Base-by-base conservation (phyloP, 2,888 invertebrate species). In the Ornithoptera priamus region DNA sequence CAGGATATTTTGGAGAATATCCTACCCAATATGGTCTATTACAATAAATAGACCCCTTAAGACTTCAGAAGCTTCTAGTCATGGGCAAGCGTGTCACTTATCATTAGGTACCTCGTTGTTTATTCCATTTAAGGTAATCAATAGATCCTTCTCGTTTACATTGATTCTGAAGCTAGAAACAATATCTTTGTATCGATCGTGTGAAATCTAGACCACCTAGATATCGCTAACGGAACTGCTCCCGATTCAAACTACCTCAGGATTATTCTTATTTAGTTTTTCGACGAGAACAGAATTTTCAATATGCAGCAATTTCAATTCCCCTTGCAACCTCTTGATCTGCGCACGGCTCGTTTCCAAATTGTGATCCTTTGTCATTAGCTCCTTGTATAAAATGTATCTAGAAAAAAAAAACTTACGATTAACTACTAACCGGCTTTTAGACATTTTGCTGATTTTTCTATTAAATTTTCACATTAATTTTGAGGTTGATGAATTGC, bases 301-400 rank as follows among this genome's bases (percentile, higher is more conserved):
- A 75, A 94, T 93, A 70, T 92, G 90, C 76, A 95, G 90, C 78
- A 95, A 84, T 80, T 94, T 93, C 84, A 95, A 87, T 82, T 95
- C 95, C 62, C 93, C 93, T 76, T 95, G 95, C 64, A 95, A 86
- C 61, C 93, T 88, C 76, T 93, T 93, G 73, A 95, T 87, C 82
- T 95, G 94, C 65, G 93, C 92, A 69, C 95, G 93, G 58, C 95
- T 92, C 10, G 90, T 93, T 77, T 95, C 95, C 73, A 95, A 85
- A 20, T 93, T 93, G 75, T 94, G 93, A 75, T 95, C 95, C 76
- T 95, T 95, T 57, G 93, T 93, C 83, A 95, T 89, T 71, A 95
- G 79, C 76, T 95, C 94, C 78, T 94, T 94, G 79, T 95, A 95
- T 73, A 95, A 84, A 75, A 94, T 91, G 77, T 94, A 95, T 80